A percentile compares a stretch with the other conserved stretches of the same genome.
These are phyloP conservation scores for Taphrorychus bicolor DNA, from an alignment of 2,888 invertebrate genomes.

Conservation along the genomic window DNA sequence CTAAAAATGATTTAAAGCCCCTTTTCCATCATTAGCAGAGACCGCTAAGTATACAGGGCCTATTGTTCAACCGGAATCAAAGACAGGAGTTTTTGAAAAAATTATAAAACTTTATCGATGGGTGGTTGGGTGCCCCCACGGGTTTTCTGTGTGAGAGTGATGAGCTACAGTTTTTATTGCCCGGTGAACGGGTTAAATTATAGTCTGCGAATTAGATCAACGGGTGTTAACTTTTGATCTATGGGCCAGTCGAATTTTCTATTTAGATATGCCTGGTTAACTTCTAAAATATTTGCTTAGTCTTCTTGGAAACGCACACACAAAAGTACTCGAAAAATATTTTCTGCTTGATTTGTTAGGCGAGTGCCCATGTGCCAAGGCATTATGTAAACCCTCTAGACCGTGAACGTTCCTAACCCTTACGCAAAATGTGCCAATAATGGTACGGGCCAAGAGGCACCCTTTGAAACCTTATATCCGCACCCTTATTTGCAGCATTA, in stretches of 20 bases:
- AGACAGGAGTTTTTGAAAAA: slow-evolving; percentile 11
- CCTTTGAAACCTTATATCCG: slow-evolving; percentile 35
- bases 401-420: slow-evolving; percentile 33
- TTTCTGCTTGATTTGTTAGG: slow-evolving; percentile 15
- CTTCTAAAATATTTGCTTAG: not conserved
- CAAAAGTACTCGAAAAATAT: slow-evolving; percentile 23
- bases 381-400: slow-evolving; percentile 31
- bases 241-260: no score
- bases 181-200: slow-evolving; percentile 25
- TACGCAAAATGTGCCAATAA: slow-evolving; percentile 36
- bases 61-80: not conserved
- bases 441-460: slow-evolving; percentile 28
- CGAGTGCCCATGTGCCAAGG: slow-evolving; percentile 31
- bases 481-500: slow-evolving; percentile 22
- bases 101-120: slow-evolving; percentile 22
- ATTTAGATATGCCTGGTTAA: not conserved
- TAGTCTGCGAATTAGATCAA: slow-evolving; percentile 23
- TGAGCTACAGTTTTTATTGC: slow-evolving; percentile 6
- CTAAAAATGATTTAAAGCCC: slow-evolving; percentile 19
- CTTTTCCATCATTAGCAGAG: slow-evolving; percentile 10
- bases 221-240: slow-evolving; percentile 2
- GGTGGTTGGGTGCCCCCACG: slow-evolving; percentile 27
- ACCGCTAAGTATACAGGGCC: slow-evolving; percentile 4
- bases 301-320: not conserved
- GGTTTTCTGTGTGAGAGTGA: slow-evolving; percentile 10